Base-by-base conservation (phyloP, 1,140 invertebrate species). In the Drosophila chauvacae region DNA sequence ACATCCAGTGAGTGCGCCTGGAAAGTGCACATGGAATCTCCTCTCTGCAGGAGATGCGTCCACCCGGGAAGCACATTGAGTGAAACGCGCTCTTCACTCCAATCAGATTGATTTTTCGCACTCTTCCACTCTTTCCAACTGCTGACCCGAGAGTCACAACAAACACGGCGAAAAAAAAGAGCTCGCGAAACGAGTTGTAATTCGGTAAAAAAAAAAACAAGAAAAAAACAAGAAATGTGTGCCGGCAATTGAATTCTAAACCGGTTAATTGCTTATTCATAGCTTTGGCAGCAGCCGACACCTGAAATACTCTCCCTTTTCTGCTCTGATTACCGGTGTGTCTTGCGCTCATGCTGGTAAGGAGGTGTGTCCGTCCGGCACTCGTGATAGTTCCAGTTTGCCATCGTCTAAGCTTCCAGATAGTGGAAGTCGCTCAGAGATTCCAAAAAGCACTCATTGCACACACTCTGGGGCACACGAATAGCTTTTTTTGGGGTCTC, bases 241-340 rank as follows among this genome's bases (percentile, higher is more conserved):
- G 57, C 44, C 57, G 33, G 37, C 58, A 63, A 70, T 60, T 58
- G 39, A 64, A 48, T 42, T 42, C 50, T 41, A 65, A 85, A 86
- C 82, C 82, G 75, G 82, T 86, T 87, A 68, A 74, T 75, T 70
- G 51, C 20, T 26, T 26, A 23, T 39, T 37, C 20, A 23, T 28
- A 37, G 13, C 18, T 20, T 35, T 20, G 14, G 18, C 47, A n/a
- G 9, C 26, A 53, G 59, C 23, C 72, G 71, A 72, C 66, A 48
- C 16, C 23, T 30, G 66, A 11, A 30, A 50, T 72, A 72, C 69
- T 16, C 69, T 72, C 44, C 9, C n/a, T 39, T 55, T 51, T 33
- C 14, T 26, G 33, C 53, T 55, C 53, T 39, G 20, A 37, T 39
- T 55, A 26, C 14, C 33, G 5, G 33, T 9, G 30, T 7, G 7